Evolutionary conservation across 2,888 invertebrate genomes (phyloP), one percentile per base, ranked within the genome.

Genomic region (Lepidocyrtinus sp.): DNA sequence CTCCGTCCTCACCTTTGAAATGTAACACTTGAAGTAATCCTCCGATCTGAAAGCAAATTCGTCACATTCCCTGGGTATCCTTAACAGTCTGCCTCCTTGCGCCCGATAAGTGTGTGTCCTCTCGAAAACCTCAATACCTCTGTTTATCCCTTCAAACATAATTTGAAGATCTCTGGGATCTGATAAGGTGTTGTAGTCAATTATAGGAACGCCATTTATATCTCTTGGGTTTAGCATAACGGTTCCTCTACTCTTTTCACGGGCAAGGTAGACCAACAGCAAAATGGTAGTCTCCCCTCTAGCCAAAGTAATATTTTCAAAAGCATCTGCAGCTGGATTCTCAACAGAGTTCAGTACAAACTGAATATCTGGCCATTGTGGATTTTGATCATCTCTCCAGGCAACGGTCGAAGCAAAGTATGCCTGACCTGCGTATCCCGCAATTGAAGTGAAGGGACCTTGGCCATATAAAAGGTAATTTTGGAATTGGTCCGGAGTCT

Each of bases 341-440:
- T 17, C 55, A 0, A 25, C 25, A 1, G 64, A 25, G 2, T 15
- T 46, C 27, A 64, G 2, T 5, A 17, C 12, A 15, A 81, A 26
- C 2, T 67, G 67, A 19, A 81, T 45, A 62, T 81, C 81, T 12
- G 81, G 15, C 81, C 81, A 81, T n/a, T n/a, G n/a, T n/a, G n/a
- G n/a, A 12, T 71, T n/a, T 21, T 17, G 26, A 7, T 65, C 74
- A 7, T 63, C 27, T 22, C 19, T 12, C 7, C 0, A 12, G 12
- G 73, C 26, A 1, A 73, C 50, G 0, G 55, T 27, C 0, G 74
- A 74, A 7, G 17, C 24, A 0, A 74, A 15, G 22, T 55, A 74
- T 1, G 74, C 74, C 65, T 74, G 74, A 1, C 26, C 46, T 7
- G 27, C 15, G 21, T 64, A 63, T 25, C 26, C 73, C 1, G 21